A percentile compares a stretch with the other conserved stretches of the same genome.
phyloP scores from a whole-genome alignment of 2,888 invertebrate genomes.

The Zele albiditarsus region DNA sequence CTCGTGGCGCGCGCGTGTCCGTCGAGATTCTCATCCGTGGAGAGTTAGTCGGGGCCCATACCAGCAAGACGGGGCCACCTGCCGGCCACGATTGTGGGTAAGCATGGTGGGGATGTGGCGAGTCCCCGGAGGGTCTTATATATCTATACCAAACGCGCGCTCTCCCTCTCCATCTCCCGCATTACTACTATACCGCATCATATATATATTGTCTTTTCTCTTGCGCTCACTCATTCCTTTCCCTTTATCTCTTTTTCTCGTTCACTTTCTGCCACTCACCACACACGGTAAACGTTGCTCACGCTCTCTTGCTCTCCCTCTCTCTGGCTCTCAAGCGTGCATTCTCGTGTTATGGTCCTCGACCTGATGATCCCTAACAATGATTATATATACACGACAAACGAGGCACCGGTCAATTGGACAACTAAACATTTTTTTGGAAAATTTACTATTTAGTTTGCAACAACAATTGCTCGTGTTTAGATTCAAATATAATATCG shows the following conservation, averaged over 20 bases:
- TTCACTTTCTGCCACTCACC: slow-evolving; percentile 30
- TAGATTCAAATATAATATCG: too few species aligned
- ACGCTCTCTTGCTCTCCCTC: slow-evolving; percentile 25
- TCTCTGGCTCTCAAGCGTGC: slow-evolving; percentile 42
- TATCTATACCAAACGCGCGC: slow-evolving; percentile 1
- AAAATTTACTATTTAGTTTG: background rate
- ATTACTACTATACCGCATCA: background rate
- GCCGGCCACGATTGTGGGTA: slow-evolving; percentile 54
- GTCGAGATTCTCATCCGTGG: slow-evolving; percentile 67
- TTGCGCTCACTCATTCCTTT: slow-evolving; percentile 2
- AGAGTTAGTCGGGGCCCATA: slow-evolving; percentile 50
- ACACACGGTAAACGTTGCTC: slow-evolving; percentile 17
- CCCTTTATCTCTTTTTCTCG: slow-evolving; percentile 11
- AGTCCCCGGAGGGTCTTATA: slow-evolving; percentile 31
- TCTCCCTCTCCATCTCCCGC: slow-evolving; percentile 15
- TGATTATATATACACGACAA: slow-evolving; percentile 57
- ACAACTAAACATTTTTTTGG: slow-evolving; percentile 4
- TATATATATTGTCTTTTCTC: slow-evolving; percentile 20
- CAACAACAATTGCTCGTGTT: background rate
- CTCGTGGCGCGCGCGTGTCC: slow-evolving; percentile 71
- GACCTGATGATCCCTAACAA: slow-evolving; percentile 60
- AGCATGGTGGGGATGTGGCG: slow-evolving; percentile 12
- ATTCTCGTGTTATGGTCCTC: slow-evolving; percentile 64
- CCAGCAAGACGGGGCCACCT: slow-evolving; percentile 67
- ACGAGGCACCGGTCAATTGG: slow-evolving; percentile 21